Evolutionary conservation across 2,797 vertebrate species (phyloP), one percentile per base, ranked within the genome.

Genomic region (Phrynocephalus guinanensis): DNA sequence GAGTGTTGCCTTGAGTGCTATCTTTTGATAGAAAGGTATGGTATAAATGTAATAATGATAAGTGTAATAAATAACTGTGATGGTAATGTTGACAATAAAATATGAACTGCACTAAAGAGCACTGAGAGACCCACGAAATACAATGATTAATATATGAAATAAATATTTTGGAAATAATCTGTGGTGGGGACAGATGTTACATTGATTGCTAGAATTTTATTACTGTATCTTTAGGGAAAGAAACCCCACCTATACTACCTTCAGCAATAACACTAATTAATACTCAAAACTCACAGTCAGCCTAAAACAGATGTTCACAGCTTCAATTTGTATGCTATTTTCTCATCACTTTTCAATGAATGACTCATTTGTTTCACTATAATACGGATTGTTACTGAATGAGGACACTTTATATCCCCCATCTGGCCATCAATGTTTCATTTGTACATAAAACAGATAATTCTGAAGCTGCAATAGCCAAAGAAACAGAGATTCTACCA

Each of bases 281-380:
- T 60, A 88, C 78, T 6, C 48, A 79, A 72, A 72, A 86, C 79
- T 92, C 79, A 84, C 0, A 86, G 56, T 93, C 90, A 82, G 85
- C 44, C 85, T 88, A 90, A 92, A 90, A 87, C 90, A 94, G 89
- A 92, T 93, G 93, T 93, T 95, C 73, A 73, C 75, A 76, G 79
- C 90, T 92, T 89, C 77, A 92, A 52, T 52, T 77, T 33, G 79
- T 83, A 88, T 87, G 83, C 68, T 91, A 83, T 60, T 90, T 92
- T 91, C 77, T 67, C 72, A 91, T 28, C 70, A 30, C 7, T 85
- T 94, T 94, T 93, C 89, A 90, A 83, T 83, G 92, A 95, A 94
- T 92, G 86, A 48, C 88, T 90, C 87, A 91, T 93, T 89, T 95
- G 90, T 88, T 95, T 93, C 90, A 85, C 90, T 33, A 81, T 66